phyloP scores from a whole-genome alignment of 2,888 invertebrate genomes.

The Carabus problematicus region DNA sequence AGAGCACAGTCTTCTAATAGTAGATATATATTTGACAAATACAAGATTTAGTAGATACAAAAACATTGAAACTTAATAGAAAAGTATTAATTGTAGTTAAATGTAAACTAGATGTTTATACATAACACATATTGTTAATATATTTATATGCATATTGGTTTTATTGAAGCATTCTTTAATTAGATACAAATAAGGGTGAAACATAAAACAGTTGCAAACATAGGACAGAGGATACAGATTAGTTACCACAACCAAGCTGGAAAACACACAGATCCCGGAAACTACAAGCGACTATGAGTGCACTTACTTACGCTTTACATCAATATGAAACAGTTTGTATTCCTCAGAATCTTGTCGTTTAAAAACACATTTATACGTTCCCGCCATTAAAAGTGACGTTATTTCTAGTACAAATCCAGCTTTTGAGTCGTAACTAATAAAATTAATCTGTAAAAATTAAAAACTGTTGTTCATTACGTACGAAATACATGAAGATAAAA shows the following conservation, averaged over 20 bases:
- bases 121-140: too few species aligned
- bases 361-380: conserved; percentile 52
- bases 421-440: conserved; percentile 58
- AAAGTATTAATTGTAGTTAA: too few species aligned
- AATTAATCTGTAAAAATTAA: conserved; percentile 48
- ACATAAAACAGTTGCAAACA: conserved; percentile 35
- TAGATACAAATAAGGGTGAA: conserved; percentile 43
- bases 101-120: too few species aligned
- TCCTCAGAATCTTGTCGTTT: conserved; percentile 44
- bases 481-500: conserved; percentile 13
- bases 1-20: too few species aligned
- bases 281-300: conserved; percentile 36
- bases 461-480: conserved; percentile 32
- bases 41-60: too few species aligned
- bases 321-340: conserved; percentile 44
- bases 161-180: not conserved
- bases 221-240: conserved; percentile 17
- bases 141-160: too few species aligned
- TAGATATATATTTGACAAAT: too few species aligned
- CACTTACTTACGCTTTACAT: conserved; percentile 49
- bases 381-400: conserved; percentile 52
- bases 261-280: conserved; percentile 41
- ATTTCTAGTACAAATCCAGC: conserved; percentile 58
- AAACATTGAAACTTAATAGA: too few species aligned
- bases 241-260: conserved; percentile 24